These are phyloP conservation scores for Lamprologus speciosus DNA, from an alignment of 2,113 vertebrate genomes.

Conservation along the genomic window DNA sequence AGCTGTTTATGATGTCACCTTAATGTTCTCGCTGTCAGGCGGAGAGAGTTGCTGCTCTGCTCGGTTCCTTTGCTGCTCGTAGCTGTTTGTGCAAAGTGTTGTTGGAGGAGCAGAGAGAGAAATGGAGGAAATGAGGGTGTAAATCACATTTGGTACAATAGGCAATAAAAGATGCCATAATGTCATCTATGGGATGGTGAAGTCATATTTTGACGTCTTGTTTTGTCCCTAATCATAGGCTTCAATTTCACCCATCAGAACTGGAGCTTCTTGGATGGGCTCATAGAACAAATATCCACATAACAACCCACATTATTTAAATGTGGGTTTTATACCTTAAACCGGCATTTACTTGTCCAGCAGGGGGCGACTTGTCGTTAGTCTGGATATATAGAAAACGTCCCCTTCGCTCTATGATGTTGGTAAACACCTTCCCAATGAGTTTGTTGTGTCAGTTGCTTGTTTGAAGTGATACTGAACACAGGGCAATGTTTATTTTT, in stretches of 20 bases:
- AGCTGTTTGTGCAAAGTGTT: background rate
- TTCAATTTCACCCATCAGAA: background rate
- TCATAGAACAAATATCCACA: background rate
- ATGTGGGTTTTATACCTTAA: background rate
- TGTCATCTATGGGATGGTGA: background rate
- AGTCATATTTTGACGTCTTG: background rate
- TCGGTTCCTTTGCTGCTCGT: background rate
- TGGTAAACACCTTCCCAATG: background rate
- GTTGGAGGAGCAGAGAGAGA: background rate
- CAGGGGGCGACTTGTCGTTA: background rate
- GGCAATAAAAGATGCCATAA: background rate
- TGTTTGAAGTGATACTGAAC: background rate
- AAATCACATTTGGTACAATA: background rate
- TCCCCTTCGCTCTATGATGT: rapidly evolving
- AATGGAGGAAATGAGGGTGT: background rate
- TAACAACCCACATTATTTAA: background rate
- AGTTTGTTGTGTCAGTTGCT: background rate
- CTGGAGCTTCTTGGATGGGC: background rate
- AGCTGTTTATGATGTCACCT: background rate
- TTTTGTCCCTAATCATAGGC: background rate
- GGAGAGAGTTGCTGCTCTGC: background rate
- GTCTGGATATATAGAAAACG: background rate
- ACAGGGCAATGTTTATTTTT: rapidly evolving
- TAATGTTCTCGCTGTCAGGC: background rate
- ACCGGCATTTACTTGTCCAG: background rate